A percentile compares a stretch with the other conserved stretches of the same genome.
These are phyloP conservation scores for Otocyon megalotis DNA, from an alignment of 2,113 vertebrate genomes.

Conservation along the genomic window DNA sequence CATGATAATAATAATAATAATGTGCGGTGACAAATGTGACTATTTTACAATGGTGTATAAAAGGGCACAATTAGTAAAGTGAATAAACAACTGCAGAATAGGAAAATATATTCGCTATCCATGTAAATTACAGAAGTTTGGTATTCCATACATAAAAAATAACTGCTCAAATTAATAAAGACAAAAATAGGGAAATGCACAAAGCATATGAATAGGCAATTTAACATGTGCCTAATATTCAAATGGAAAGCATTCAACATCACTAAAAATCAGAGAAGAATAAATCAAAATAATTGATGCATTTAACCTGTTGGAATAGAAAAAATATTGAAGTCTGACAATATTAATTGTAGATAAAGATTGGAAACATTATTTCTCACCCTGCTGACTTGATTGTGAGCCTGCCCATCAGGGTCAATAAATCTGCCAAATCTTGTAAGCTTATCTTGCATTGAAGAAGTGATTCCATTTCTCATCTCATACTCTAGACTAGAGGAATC, in stretches of 20 bases:
- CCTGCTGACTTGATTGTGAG: not conserved
- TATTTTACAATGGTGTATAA: not conserved
- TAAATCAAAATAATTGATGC: not conserved
- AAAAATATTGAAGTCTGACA: not conserved
- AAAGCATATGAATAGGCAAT: not conserved
- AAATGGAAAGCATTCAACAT: not conserved
- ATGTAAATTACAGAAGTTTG: not conserved
- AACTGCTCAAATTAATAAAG: not conserved
- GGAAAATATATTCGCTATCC: not conserved
- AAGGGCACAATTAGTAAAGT: not conserved
- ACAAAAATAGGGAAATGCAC: not conserved
- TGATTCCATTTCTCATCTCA: not conserved
- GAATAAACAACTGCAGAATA: not conserved
- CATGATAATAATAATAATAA: not conserved
- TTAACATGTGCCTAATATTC: not conserved
- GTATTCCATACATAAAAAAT: not conserved
- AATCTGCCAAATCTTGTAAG: not conserved
- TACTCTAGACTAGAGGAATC: not conserved
- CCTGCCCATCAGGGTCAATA: not conserved
- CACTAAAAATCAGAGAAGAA: not conserved
- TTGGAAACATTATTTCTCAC: not conserved
- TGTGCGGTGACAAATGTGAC: not conserved
- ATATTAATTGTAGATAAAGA: not conserved
- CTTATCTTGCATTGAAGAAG: not conserved
- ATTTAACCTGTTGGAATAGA: not conserved